Base-by-base conservation (phyloP, 2,888 invertebrate genomes). In the Caenorhabditis zanzibari region DNA sequence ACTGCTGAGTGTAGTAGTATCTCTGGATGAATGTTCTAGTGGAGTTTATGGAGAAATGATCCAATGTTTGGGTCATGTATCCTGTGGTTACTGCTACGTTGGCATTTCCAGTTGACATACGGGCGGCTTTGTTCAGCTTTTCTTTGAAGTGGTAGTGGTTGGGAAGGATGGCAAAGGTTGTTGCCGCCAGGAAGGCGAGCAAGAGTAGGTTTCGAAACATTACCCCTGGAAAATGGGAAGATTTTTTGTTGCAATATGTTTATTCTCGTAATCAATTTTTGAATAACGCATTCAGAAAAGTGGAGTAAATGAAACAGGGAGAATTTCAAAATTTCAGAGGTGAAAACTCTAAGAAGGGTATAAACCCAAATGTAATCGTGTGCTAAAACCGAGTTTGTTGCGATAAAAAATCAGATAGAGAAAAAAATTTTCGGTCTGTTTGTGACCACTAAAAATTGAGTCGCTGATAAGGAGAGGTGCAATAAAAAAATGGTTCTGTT, bases 151-250 rank as follows among this genome's bases (percentile, higher is more conserved):
- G 77, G n/a, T 71, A 79, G 44, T 71, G 79, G 47, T 71, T 79
- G 22, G 71, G 79, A 26, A 79, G 12, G 32, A 79, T 63, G 9
- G 63, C 44, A 2, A 71, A 12, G 19, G 19, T 44, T 0, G 56
- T 16, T 16, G 64, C 44, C 16, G 69, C 79, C 71, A 79, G 35
- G 22, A 35, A 24, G 64, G 71, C 64, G 10, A 79, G 35, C 32
- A 79, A 9, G 3, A 64, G 10, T 44, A 79, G 71, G 79, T 71
- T 79, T 49, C 63, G 79, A 41, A 71, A 58, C 79, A 79, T 77
- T 76, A 76, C 68, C 75, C 75, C 59, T 38, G 38, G 58, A 49
- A 79, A 77, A 35, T 63, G 16, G 16, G 12, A 52, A 10, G 19
- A 7, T 1, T 52, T 22, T 5, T n/a, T 49, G 26, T 49, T 49